A percentile compares a stretch with the other conserved stretches of the same genome.
Evolutionary conservation across 2,113 vertebrate genomes (phyloP).

Genomic region (Collichthys lucidus): DNA sequence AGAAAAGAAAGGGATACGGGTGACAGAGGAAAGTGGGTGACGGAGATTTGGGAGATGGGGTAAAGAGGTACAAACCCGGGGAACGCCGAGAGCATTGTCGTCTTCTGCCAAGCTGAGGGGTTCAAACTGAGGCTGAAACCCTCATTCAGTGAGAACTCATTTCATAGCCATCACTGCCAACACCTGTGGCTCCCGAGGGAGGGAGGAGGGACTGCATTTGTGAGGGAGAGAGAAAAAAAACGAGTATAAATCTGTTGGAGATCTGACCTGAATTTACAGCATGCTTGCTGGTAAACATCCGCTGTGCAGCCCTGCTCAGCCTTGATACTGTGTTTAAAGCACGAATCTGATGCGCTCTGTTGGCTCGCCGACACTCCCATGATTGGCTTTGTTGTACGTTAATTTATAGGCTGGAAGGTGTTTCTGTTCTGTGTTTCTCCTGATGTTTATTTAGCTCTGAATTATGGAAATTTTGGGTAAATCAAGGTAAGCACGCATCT

Average conservation of each 20-base stretch:
- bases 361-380: slow-evolving; percentile 26
- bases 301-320: slow-evolving; percentile 6
- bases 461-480: background rate
- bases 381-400: slow-evolving; percentile 24
- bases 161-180: slow-evolving; percentile 57
- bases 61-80: slow-evolving; percentile 15
- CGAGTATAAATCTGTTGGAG: slow-evolving; percentile 42
- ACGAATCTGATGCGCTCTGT: slow-evolving; percentile 18
- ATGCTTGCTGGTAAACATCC: slow-evolving; percentile 41
- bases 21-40: slow-evolving; percentile 1
- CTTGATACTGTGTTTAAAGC: background rate
- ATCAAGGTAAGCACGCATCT: background rate
- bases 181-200: slow-evolving; percentile 71
- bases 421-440: background rate
- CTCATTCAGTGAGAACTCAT: slow-evolving; percentile 61
- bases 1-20: background rate
- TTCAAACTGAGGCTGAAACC: slow-evolving; percentile 54
- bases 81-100: slow-evolving; percentile 2
- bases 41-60: slow-evolving; percentile 6
- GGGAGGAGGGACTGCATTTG: background rate
- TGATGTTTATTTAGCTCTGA: slow-evolving; percentile 9
- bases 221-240: background rate
- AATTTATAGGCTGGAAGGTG: slow-evolving; percentile 15
- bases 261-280: slow-evolving; percentile 64
- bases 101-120: slow-evolving; percentile 29